These are phyloP conservation scores for Sipha flava DNA, from an alignment of 1,140 invertebrate species.

Conservation along the genomic window DNA sequence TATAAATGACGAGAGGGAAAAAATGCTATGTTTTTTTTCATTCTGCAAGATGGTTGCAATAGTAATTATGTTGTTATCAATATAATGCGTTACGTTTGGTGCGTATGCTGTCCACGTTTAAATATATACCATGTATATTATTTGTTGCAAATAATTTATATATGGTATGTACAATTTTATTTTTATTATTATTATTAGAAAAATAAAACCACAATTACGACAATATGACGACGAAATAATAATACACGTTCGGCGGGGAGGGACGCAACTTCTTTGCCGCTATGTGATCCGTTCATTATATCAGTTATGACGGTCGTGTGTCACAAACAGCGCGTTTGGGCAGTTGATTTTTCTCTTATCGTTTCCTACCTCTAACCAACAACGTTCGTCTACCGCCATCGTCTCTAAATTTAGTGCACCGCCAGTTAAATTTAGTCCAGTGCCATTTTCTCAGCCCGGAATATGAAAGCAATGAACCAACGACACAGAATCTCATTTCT, in stretches of 20 bases:
- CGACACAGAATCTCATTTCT: neutral
- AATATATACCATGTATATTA: too few species aligned
- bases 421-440: constrained; percentile 16
- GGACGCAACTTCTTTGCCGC: neutral
- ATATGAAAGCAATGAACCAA: neutral
- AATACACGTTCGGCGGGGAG: neutral
- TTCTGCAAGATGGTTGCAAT: neutral
- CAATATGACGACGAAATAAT: neutral
- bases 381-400: neutral
- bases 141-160: too few species aligned
- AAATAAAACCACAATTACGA: neutral
- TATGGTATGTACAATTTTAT: neutral
- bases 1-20: neutral
- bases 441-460: constrained; percentile 3
- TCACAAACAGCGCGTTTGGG: neutral
- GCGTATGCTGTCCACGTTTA: neutral
- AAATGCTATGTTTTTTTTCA: neutral
- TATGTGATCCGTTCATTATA: constrained; percentile 1
- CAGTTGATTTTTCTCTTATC: neutral
- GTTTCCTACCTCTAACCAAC: neutral
- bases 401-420: constrained; percentile 15
- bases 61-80: too few species aligned
- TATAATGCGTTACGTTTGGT: neutral
- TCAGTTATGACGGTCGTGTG: constrained; percentile 7
- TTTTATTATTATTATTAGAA: neutral